Evolutionary conservation across 2,113 vertebrate genomes (phyloP).

Genomic region (Pelecanoides urinatrix): DNA sequence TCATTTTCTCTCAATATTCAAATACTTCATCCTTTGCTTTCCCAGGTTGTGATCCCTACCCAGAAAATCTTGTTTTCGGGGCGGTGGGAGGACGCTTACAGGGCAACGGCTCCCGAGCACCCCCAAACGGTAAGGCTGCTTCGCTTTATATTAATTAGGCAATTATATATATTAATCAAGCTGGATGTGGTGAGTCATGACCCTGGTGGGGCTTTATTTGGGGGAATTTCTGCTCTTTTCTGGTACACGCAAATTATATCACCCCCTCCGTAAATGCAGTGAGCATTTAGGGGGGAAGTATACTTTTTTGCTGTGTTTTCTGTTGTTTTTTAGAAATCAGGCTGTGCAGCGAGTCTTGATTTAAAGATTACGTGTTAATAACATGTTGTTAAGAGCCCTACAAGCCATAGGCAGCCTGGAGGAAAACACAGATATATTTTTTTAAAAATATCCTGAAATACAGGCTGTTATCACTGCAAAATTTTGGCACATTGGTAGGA

Average conservation of each 20-base stretch:
- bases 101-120: constrained; percentile 34
- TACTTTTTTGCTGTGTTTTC: neutral
- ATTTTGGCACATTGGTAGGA: neutral
- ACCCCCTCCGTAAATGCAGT: neutral
- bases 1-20: neutral
- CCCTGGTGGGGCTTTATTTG: neutral
- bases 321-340: neutral
- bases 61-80: neutral
- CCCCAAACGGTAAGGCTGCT: constrained; percentile 58
- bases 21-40: neutral
- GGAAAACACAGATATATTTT: constrained; percentile 9
- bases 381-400: neutral
- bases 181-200: neutral
- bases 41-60: neutral
- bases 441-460: constrained; percentile 3
- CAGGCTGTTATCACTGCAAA: neutral
- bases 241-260: neutral
- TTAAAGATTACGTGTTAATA: neutral
- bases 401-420: neutral
- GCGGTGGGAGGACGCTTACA: neutral
- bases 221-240: neutral
- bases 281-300: neutral
- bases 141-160: neutral
- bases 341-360: neutral
- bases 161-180: neutral